Conservation (phyloP, 2,113 vertebrate species). For the Pipa parva region DNA sequence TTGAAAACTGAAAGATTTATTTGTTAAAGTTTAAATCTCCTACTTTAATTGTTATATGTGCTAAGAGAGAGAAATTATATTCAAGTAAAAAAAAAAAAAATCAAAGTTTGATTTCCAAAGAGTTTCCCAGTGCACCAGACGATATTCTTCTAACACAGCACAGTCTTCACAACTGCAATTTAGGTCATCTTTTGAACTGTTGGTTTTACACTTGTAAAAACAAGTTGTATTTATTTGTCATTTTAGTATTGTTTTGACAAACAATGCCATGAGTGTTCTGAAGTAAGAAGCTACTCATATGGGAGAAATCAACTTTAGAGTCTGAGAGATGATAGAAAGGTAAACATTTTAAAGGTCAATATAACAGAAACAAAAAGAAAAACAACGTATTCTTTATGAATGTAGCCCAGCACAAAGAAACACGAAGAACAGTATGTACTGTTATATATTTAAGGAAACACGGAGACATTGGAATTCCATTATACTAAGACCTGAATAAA, state of each 20-base stretch:
- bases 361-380: slow-evolving; percentile 49
- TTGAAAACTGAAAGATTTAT: no score
- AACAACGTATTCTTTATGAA: slow-evolving; percentile 46
- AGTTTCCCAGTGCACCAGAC: no score
- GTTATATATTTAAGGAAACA: neutral
- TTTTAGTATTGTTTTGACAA: slow-evolving; percentile 58
- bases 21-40: no score
- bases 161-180: slow-evolving; percentile 52
- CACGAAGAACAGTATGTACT: neutral
- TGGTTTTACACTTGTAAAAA: slow-evolving; percentile 78
- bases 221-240: slow-evolving; percentile 68
- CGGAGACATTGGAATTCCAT: neutral
- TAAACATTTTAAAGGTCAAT: slow-evolving; percentile 63
- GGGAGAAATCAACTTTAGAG: slow-evolving; percentile 48
- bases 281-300: slow-evolving; percentile 50
- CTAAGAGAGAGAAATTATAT: no score
- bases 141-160: slow-evolving; percentile 67
- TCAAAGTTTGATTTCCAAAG: no score
- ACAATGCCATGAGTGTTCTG: slow-evolving; percentile 51
- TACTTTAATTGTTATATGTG: no score
- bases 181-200: slow-evolving; percentile 66
- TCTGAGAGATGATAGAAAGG: slow-evolving; percentile 56
- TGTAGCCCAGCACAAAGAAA: slow-evolving; percentile 38
- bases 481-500: no score
- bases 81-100: no score